phyloP scores from a whole-genome alignment of 1,140 invertebrate species.

The Drosophila jambulina region DNA sequence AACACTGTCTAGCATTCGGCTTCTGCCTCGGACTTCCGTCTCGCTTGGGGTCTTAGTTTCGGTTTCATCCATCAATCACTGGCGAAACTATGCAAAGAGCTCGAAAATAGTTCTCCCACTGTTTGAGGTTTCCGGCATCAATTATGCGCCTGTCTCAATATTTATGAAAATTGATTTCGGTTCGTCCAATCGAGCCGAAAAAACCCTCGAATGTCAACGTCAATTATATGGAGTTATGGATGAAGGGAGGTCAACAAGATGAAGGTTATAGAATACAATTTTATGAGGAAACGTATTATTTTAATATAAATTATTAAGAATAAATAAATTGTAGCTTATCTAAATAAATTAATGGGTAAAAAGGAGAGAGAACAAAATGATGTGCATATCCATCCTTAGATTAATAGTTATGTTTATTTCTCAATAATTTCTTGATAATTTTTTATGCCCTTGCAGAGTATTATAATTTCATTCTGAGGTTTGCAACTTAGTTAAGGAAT shows the following conservation, averaged over 20 bases:
- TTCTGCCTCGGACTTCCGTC: conserved; percentile 29
- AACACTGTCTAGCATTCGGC: conserved; percentile 37
- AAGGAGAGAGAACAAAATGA: neutral
- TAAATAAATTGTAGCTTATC: neutral
- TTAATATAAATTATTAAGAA: too few species aligned
- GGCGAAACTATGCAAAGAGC: conserved; percentile 59
- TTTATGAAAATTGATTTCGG: conserved; percentile 82
- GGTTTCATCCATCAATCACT: conserved; percentile 71
- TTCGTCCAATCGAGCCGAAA: conserved; percentile 16
- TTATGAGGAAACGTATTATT: too few species aligned
- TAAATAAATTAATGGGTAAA: neutral
- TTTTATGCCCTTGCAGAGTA: too few species aligned
- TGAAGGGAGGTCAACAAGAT: neutral
- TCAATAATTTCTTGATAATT: too few species aligned
- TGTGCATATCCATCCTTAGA: neutral
- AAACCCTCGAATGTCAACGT: conserved; percentile 74
- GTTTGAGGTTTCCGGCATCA: conserved; percentile 56
- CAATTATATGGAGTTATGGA: conserved; percentile 65
- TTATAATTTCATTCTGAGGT: too few species aligned
- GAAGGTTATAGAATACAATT: neutral
- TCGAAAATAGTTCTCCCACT: conserved; percentile 54
- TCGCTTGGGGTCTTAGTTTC: conserved; percentile 22
- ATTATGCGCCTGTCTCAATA: conserved; percentile 81
- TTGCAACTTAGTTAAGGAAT: too few species aligned
- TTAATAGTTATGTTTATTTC: neutral